Percentiles rank a stretch among this genome's conserved stretches.
These are phyloP conservation scores for Intellagama lesueurii DNA, from an alignment of 2,797 vertebrate genomes.

Conservation along the genomic window DNA sequence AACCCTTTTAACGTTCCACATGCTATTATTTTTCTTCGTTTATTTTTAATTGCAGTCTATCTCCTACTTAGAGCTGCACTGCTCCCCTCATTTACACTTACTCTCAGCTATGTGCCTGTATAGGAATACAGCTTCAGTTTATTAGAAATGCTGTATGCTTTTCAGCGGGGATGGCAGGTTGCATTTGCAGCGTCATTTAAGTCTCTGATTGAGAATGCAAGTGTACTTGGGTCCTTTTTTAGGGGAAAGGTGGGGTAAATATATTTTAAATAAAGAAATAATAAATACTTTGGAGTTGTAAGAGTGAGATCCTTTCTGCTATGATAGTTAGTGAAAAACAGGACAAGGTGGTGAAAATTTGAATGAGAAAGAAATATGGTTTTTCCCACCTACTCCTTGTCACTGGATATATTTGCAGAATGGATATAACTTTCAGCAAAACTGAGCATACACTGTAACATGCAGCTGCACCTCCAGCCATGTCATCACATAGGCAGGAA, in stretches of 20 bases:
- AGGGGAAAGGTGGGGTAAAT: too few species aligned
- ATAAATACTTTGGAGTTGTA: background rate
- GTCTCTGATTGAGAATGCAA: background rate
- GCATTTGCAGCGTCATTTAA: background rate
- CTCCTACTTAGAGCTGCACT: background rate
- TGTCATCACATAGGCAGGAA: background rate
- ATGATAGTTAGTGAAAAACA: background rate
- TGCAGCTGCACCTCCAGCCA: background rate
- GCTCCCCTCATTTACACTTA: background rate
- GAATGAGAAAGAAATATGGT: background rate
- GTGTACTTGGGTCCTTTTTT: background rate
- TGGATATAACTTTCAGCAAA: background rate
- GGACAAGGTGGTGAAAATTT: background rate
- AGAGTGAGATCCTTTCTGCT: accelerated
- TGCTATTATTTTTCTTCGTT: background rate
- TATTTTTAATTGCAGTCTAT: background rate
- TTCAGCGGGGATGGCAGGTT: background rate
- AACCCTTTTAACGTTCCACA: background rate
- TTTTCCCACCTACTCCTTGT: too few species aligned
- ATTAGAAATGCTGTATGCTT: too few species aligned
- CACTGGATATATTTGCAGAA: background rate
- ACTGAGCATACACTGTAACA: background rate
- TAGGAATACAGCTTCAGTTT: too few species aligned
- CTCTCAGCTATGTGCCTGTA: too few species aligned
- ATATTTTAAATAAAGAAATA: too few species aligned